These are phyloP conservation scores for Bombus confusus DNA, from an alignment of 1,140 invertebrate species.

Conservation along the genomic window DNA sequence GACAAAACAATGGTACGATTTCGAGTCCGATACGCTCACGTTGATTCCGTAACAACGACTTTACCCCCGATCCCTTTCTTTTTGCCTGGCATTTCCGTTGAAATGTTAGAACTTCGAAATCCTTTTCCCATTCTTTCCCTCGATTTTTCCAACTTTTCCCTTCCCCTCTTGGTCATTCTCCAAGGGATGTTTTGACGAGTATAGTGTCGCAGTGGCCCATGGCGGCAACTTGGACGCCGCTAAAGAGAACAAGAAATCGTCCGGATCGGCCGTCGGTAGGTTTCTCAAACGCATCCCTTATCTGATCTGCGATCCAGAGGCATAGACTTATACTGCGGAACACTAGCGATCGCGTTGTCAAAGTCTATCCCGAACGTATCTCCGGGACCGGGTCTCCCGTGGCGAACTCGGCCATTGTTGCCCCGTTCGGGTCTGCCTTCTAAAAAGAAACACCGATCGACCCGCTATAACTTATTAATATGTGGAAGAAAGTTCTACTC, in stretches of 20 bases:
- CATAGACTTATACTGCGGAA: conserved; percentile 59
- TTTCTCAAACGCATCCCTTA: conserved; percentile 78
- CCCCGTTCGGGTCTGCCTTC: conserved; percentile 45
- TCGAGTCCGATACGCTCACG: not conserved
- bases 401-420: conserved; percentile 78
- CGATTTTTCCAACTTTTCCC: too few relatives aligned
- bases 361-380: conserved; percentile 74
- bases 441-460: conserved; percentile 75
- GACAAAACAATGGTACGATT: conserved; percentile 8
- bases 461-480: conserved; percentile 82
- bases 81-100: not conserved
- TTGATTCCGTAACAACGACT: not conserved
- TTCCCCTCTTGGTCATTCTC: not conserved
- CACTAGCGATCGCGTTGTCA: conserved; percentile 78
- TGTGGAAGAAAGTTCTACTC: conserved; percentile 68
- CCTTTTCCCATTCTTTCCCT: not conserved
- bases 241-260: conserved; percentile 43
- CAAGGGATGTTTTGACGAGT: not conserved
- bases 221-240: not conserved
- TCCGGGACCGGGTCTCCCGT: conserved; percentile 70
- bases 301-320: conserved; percentile 72
- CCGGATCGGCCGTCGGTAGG: conserved; percentile 73
- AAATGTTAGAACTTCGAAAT: not conserved
- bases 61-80: conserved; percentile 11
- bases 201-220: not conserved